Base-by-base conservation (phyloP, 1,140 invertebrate genomes). In the Caenorhabditis tropicalis region DNA sequence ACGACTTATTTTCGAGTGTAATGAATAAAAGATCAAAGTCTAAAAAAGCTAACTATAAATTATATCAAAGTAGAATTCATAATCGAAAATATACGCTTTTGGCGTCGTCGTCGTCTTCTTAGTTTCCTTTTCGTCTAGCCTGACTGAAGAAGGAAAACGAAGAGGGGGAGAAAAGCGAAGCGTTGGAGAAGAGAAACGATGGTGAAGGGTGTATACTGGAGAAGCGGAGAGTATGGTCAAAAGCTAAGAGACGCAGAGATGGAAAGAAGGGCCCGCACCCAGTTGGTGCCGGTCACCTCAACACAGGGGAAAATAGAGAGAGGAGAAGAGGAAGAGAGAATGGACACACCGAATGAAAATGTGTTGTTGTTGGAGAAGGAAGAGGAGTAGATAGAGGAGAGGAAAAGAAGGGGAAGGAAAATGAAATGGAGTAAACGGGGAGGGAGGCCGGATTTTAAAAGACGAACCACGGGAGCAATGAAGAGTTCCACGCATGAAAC, bases 211-310 rank as follows among this genome's bases (percentile, higher is more conserved):
- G 60, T 60, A 60, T 24, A 51, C 15, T n/a, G 19, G 43, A 9
- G 43, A 53, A 31, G 31, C 24, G 0, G 58, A 74, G 65, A 74
- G 65, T n/a, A n/a, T 43, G 65, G 65, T 74, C 65, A 74, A 46
- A 74, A 43, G 36, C 36, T 4, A 10, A 74, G 65, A 74, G 65
- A 43, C 65, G n/a, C 36, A 46, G 65, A 43, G 19, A 46, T 12
- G 6, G 12, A 74, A 21, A 10, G 36, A 46, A 36, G 10, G 65
- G 36, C 65, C 39, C 65, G 65, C 65, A 74, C 65, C 65, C 65
- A 74, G 65, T 74, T 74, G 65, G 65, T 74, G 65, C 65, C 65
- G 65, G 65, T 74, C 65, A 74, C 65, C 65, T 74, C 58, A 65
- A 31, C 1, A 27, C 9, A 31, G 53, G 53, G 31, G 31, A 65